Evolutionary conservation across 2,797 vertebrate species (phyloP), one percentile per base, ranked within the genome.

Genomic region (Chiroxiphia lanceolata): DNA sequence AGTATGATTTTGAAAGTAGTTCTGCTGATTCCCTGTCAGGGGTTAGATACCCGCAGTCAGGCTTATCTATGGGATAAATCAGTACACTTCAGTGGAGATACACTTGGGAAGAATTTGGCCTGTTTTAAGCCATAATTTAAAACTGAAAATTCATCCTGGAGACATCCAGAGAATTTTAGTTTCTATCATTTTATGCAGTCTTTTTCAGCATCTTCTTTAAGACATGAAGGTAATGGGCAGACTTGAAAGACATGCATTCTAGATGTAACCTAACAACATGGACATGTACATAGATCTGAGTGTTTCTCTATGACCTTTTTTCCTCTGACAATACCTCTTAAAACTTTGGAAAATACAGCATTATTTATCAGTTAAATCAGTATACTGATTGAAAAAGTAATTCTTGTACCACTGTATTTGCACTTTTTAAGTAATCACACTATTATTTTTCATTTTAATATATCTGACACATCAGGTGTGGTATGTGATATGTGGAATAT

Each of bases 241-340:
- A 14, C 4, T 69, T 63, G 44, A 63, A 67, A 82, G 4, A 51
- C 13, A 31, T 44, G n/a, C 5, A 44, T 36, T 83, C 40, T n/a
- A 68, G 63, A 60, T 3, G 13, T 26, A 83, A 57, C 4, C 34
- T 76, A 51, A 53, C 2, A 72, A 54, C 9, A 54, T 26, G 22
- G 16, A 42, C 11, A n/a, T 0, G 0, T 17, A 60, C 3, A 15
- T 1, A 25, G 9, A 27, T 7, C 10, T 56, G 4, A 13, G 17
- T 14, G 3, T 15, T 92, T 74, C n/a, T 60, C 3, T 25, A 26
- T 2, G 4, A 17, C 15, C 13, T 31, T 59, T 26, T 36, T 18
- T 22, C n/a, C 57, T 79, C 36, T 50, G 1, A 38, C 10, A 11
- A 38, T 29, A 36, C 2, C 10, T 63, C 38, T 51, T 27, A 42